A percentile compares a stretch with the other conserved stretches of the same genome.
Conservation (phyloP, 2,888 invertebrate genomes). For the Tolmerus cingulatus region DNA sequence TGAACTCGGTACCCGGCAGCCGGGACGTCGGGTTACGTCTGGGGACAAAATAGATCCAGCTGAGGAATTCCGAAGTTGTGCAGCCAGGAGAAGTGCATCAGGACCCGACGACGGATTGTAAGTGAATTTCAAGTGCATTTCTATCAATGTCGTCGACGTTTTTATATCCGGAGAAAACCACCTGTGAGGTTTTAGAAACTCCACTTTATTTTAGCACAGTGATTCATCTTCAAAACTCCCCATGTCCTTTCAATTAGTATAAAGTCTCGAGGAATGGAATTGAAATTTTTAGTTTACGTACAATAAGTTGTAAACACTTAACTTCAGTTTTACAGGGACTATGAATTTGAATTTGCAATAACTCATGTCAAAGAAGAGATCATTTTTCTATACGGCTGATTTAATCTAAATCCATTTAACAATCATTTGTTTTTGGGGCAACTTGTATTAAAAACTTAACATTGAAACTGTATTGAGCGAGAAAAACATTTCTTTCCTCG, state of each 20-base stretch:
- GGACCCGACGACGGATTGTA: background rate
- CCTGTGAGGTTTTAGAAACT: background rate
- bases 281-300: too few relatives aligned
- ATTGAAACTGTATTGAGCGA: too few relatives aligned
- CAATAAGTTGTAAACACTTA: background rate
- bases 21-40: background rate
- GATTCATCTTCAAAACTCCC: too few relatives aligned
- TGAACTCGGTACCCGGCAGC: background rate
- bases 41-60: background rate
- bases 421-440: too few relatives aligned
- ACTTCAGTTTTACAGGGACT: background rate
- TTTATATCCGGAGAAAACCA: background rate
- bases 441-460: too few relatives aligned
- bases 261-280: too few relatives aligned
- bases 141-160: background rate
- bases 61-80: background rate
- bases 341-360: background rate
- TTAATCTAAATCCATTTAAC: too few relatives aligned
- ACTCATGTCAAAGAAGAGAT: background rate
- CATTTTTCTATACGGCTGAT: too few relatives aligned
- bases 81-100: background rate
- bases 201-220: background rate
- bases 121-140: background rate
- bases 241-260: too few relatives aligned
- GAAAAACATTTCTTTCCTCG: too few relatives aligned